Evolutionary conservation across 1,140 invertebrate species (phyloP).

Genomic region (Apis dorsata): DNA sequence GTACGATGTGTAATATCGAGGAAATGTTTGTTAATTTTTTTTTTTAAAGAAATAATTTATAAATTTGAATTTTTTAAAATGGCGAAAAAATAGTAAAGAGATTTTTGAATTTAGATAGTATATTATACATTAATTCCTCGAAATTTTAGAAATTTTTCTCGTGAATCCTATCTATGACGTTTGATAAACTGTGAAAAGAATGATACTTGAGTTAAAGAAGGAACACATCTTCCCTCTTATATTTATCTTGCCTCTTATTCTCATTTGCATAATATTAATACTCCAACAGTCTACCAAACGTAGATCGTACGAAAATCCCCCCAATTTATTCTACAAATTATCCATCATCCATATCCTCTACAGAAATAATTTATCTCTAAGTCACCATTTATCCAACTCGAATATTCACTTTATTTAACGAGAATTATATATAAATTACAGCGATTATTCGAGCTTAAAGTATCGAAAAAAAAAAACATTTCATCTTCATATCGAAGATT

Average conservation of each 20-base stretch:
- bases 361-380: neutral
- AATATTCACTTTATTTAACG: neutral
- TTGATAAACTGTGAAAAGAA: neutral
- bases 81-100: too few relatives aligned
- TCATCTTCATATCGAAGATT: too few relatives aligned
- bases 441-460: too few relatives aligned
- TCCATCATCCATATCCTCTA: neutral
- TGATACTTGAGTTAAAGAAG: neutral
- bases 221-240: neutral
- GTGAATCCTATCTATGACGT: too few relatives aligned
- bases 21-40: too few relatives aligned
- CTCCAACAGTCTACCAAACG: neutral
- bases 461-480: too few relatives aligned
- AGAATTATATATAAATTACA: neutral
- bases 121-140: neutral
- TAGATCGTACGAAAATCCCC: neutral
- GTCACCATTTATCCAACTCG: neutral
- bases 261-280: slow-evolving; percentile 19
- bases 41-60: too few relatives aligned
- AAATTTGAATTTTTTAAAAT: too few relatives aligned
- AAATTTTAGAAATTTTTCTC: neutral
- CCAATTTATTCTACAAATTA: slow-evolving; percentile 1
- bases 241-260: neutral
- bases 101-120: neutral
- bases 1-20: too few relatives aligned